Conservation (phyloP, 2,797 vertebrate species). For the Columba guinea region DNA sequence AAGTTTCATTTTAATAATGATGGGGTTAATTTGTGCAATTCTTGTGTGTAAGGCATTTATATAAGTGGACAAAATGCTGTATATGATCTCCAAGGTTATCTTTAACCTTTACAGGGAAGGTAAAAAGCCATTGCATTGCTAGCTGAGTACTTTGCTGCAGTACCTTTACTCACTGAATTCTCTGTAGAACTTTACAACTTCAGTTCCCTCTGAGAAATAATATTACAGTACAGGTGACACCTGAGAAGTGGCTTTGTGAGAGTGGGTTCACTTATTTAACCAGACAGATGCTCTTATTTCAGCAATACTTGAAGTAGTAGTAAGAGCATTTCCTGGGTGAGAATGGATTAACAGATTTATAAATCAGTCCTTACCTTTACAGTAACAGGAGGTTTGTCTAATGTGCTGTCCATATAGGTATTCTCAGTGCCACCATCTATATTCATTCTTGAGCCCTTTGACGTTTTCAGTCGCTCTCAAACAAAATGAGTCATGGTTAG, state of each 20-base stretch:
- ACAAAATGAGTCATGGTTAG: not conserved
- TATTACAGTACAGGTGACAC: not conserved
- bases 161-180: not conserved
- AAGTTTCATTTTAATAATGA: not conserved
- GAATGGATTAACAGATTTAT: fast-evolving
- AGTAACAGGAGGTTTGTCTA: not conserved
- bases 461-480: not conserved
- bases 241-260: not conserved
- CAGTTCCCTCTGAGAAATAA: not conserved
- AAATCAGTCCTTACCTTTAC: not conserved
- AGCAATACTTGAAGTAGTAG: not conserved
- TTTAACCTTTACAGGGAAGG: not conserved
- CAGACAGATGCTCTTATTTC: not conserved
- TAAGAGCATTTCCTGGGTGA: not conserved
- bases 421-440: fast-evolving
- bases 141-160: not conserved
- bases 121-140: not conserved
- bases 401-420: fast-evolving
- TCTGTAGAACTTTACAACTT: not conserved
- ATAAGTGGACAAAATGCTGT: not conserved
- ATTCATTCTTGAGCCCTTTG: not conserved
- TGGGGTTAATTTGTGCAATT: not conserved
- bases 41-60: not conserved
- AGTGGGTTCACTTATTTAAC: not conserved
- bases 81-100: not conserved